phyloP scores from a whole-genome alignment of 2,113 vertebrate species.

The Misgurnus anguillicaudatus region DNA sequence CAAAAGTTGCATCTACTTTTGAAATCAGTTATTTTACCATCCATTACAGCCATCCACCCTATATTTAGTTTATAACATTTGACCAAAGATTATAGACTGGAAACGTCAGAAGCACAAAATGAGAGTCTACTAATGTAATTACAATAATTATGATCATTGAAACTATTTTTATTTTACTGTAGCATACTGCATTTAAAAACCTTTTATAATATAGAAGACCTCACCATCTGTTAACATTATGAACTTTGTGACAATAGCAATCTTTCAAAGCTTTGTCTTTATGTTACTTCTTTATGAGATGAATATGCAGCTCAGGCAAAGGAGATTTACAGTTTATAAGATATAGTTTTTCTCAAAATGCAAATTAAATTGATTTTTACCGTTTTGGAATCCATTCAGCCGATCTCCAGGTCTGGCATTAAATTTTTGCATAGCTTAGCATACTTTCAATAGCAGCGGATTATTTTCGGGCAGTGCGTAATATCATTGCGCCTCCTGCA shows the following conservation, averaged over 20 bases:
- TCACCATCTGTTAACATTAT: background rate
- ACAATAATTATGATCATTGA: conserved; percentile 19
- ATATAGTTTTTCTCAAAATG: too few species aligned
- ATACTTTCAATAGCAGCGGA: too few species aligned
- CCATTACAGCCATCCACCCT: conserved; percentile 9
- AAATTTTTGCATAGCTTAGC: too few species aligned
- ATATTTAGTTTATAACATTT: background rate
- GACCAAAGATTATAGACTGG: background rate
- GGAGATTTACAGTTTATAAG: too few species aligned
- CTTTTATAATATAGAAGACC: background rate
- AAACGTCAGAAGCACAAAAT: background rate
- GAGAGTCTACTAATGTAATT: conserved; percentile 22
- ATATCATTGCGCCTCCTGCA: too few species aligned
- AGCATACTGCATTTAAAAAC: background rate
- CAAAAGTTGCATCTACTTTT: background rate
- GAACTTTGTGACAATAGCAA: background rate
- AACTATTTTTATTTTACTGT: background rate
- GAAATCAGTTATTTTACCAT: background rate
- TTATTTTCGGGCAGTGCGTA: too few species aligned
- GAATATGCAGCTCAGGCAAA: too few species aligned
- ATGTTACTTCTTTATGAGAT: too few species aligned
- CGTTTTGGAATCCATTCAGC: too few species aligned
- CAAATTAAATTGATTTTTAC: too few species aligned
- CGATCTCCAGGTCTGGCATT: too few species aligned
- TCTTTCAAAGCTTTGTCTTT: background rate